phyloP scores from a whole-genome alignment of 1,140 invertebrate genomes.

The Oedothorax gibbosus region DNA sequence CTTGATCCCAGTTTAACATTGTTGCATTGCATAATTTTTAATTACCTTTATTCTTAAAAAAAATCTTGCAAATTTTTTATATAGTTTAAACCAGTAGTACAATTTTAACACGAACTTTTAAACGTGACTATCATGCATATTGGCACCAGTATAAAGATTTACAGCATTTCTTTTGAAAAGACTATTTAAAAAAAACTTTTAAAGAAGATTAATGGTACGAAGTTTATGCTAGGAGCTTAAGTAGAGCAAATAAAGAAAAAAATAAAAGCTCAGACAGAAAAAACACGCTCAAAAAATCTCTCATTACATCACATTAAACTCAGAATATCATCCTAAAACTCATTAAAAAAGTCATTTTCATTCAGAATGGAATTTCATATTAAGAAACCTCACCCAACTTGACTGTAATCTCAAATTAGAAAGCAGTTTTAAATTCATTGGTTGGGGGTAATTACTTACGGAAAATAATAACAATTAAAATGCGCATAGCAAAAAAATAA shows the following conservation, averaged over 20 bases:
- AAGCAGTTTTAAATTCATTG: conserved; percentile 42
- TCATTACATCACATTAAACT: conserved; percentile 42
- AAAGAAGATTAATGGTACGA: too few relatives aligned
- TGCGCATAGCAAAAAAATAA: not conserved
- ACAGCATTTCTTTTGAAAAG: too few relatives aligned
- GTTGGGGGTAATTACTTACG: conserved; percentile 20
- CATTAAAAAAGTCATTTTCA: conserved; percentile 50
- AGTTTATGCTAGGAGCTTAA: too few relatives aligned
- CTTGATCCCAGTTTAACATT: too few relatives aligned
- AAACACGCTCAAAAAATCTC: not conserved
- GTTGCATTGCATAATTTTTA: too few relatives aligned
- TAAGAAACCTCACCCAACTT: conserved; percentile 1
- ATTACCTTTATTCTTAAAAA: too few relatives aligned
- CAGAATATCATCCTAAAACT: conserved; percentile 44
- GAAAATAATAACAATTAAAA: conserved; percentile 45
- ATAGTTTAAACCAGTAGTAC: too few relatives aligned
- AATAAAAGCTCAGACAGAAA: not conserved
- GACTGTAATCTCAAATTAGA: conserved; percentile 30
- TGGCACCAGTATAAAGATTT: too few relatives aligned
- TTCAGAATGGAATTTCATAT: conserved; percentile 21
- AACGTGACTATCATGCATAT: too few relatives aligned
- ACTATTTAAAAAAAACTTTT: too few relatives aligned
- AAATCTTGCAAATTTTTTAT: too few relatives aligned
- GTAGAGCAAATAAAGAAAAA: not conserved
- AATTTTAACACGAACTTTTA: too few relatives aligned